These are phyloP conservation scores for Passer montanus DNA, from an alignment of 2,113 vertebrate genomes.

Conservation along the genomic window DNA sequence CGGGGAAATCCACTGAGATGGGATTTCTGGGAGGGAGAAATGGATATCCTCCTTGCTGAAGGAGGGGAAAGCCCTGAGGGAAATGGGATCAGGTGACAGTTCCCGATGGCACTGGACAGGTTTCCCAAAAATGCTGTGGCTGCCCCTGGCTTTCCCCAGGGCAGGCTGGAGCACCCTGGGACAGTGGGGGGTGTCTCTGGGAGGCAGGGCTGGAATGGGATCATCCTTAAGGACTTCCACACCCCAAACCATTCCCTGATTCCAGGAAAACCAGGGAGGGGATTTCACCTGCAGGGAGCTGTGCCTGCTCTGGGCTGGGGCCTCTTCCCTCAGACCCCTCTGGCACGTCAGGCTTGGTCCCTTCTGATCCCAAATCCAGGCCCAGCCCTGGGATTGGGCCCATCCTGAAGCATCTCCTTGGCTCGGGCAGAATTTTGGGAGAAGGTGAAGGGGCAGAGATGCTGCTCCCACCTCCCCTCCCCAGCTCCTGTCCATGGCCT, in stretches of 20 bases:
- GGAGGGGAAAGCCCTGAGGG: not conserved
- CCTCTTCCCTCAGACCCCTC: not conserved
- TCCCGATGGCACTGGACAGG: not conserved
- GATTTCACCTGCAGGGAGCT: not conserved
- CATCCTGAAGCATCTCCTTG: not conserved
- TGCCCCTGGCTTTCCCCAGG: not conserved
- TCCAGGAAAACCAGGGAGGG: fast-evolving
- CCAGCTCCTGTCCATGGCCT: not conserved
- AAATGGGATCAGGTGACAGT: not conserved
- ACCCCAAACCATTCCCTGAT: not conserved
- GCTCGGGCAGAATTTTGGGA: not conserved
- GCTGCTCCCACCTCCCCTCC: not conserved
- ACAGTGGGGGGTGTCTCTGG: not conserved
- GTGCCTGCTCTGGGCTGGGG: not conserved
- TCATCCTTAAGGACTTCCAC: too few relatives aligned
- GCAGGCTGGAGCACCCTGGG: not conserved
- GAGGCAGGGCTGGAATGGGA: not conserved
- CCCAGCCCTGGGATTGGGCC: fast-evolving
- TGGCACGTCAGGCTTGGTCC: fast-evolving
- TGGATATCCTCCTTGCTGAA: too few relatives aligned
- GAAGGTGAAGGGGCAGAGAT: not conserved
- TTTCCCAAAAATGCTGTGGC: not conserved
- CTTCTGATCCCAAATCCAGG: not conserved
- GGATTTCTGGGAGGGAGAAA: not conserved
- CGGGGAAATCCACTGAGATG: fast-evolving